These are phyloP conservation scores for Melikaiella ostensackeni DNA, from an alignment of 2,888 invertebrate species.

Conservation along the genomic window DNA sequence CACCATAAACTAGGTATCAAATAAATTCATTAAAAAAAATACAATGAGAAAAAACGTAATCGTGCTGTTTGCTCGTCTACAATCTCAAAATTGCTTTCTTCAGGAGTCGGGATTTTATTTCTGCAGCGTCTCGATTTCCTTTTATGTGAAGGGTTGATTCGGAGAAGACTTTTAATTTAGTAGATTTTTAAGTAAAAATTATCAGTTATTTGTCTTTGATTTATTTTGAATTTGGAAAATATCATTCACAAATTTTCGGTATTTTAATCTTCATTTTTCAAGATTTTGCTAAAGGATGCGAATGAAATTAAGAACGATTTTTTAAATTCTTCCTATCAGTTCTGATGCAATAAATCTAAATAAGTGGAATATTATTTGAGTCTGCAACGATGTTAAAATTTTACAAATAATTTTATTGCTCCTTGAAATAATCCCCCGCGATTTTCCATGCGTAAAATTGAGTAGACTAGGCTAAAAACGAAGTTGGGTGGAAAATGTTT, in stretches of 20 bases:
- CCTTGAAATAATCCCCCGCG: no score
- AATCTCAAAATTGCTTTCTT: neutral
- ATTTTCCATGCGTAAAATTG: no score
- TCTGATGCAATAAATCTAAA: neutral
- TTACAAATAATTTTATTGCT: no score
- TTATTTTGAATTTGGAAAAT: no score
- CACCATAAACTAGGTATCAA: slow-evolving; percentile 35
- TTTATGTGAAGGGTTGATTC: neutral
- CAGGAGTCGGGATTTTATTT: slow-evolving; percentile 6
- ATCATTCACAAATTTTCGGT: neutral
- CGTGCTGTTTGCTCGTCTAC: slow-evolving; percentile 3
- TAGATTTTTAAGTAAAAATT: neutral
- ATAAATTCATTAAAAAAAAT: neutral
- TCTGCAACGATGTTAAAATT: no score
- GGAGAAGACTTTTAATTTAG: no score
- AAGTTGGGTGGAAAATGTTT: no score
- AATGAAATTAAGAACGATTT: neutral
- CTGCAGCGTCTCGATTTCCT: neutral
- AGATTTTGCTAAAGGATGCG: neutral
- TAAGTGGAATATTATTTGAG: neutral
- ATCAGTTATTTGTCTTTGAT: neutral
- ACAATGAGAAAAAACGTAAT: slow-evolving; percentile 16
- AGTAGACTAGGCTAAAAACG: no score
- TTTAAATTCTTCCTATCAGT: neutral
- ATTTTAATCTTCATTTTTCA: neutral